Evolutionary conservation across 2,888 invertebrate species (phyloP).

Genomic region (Colletes collaris): DNA sequence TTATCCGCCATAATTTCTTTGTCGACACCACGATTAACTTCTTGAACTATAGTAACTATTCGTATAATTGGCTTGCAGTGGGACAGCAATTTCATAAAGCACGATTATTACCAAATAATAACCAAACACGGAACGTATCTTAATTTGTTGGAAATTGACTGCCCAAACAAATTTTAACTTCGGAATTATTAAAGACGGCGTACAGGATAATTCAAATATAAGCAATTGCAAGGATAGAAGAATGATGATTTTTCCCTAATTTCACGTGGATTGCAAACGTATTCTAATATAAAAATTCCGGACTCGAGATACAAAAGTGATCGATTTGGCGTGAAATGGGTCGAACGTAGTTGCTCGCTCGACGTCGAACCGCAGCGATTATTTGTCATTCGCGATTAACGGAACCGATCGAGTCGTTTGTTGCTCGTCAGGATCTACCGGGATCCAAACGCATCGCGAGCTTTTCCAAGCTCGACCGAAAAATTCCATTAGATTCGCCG

Average conservation of each 20-base stretch:
- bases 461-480: slow-evolving; percentile 7
- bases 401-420: neutral
- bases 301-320: neutral
- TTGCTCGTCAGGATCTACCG: neutral
- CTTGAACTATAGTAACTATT: neutral
- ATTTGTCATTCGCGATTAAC: slow-evolving; percentile 31
- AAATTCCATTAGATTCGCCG: slow-evolving; percentile 19
- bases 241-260: too few relatives aligned
- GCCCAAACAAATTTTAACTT: too few relatives aligned
- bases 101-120: slow-evolving; percentile 6
- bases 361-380: slow-evolving; percentile 1
- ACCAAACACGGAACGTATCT: too few relatives aligned
- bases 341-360: neutral
- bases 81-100: too few relatives aligned
- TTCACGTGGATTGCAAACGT: too few relatives aligned
- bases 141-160: too few relatives aligned
- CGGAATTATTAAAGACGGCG: too few relatives aligned
- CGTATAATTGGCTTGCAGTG: too few relatives aligned
- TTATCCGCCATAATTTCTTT: neutral
- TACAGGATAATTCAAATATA: too few relatives aligned
- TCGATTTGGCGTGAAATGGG: too few relatives aligned
- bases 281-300: neutral
- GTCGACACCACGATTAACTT: neutral
- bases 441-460: neutral
- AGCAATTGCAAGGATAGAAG: too few relatives aligned